Percentiles rank a stretch among this genome's conserved stretches.
These are phyloP conservation scores for Gambelia wislizenii DNA, from an alignment of 2,797 vertebrate genomes.

Conservation along the genomic window DNA sequence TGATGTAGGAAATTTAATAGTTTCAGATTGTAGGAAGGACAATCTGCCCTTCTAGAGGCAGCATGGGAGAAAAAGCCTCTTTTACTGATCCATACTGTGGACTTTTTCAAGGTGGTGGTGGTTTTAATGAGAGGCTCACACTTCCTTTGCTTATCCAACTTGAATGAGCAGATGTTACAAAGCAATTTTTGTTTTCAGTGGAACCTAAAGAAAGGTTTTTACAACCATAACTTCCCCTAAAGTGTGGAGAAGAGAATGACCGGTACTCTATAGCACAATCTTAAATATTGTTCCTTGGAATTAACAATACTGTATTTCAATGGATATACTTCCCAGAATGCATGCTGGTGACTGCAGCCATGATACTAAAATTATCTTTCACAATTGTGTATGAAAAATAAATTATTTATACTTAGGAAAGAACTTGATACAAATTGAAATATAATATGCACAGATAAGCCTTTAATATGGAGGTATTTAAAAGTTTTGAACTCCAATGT, in stretches of 20 bases:
- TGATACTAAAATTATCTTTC: background rate
- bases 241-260: background rate
- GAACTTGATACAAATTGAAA: background rate
- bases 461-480: background rate
- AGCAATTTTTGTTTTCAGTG: no score
- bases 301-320: background rate
- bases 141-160: no score
- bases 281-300: background rate
- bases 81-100: no score
- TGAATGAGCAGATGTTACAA: no score
- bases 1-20: background rate
- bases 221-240: no score
- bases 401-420: background rate
- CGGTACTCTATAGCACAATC: background rate
- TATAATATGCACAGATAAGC: background rate
- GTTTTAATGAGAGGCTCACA: no score
- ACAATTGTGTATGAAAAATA: background rate
- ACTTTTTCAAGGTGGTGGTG: no score
- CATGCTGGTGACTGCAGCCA: background rate
- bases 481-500: background rate
- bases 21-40: background rate
- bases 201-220: no score
- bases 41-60: background rate
- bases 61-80: no score
- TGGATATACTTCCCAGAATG: background rate